Base-by-base conservation (phyloP, 2,113 vertebrate genomes). In the Siniperca chuatsi region DNA sequence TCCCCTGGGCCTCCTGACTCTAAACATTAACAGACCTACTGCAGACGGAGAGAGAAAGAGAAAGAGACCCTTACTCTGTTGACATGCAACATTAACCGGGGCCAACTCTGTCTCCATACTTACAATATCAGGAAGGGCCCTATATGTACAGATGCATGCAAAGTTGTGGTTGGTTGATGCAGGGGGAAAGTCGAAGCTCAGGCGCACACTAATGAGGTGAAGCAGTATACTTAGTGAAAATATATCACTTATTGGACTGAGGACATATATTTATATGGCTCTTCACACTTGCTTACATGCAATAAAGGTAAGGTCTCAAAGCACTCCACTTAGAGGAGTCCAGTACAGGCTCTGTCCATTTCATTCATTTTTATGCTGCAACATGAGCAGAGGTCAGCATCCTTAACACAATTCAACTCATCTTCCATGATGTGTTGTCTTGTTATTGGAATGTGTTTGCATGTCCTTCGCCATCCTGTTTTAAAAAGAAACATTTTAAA, bases 21-120 rank as follows among this genome's bases (percentile, higher is more conserved):
- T 95, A 95, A 96, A 96, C 95, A 96, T 95, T 95, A 95, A 95
- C 95, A 95, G 93, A 94, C 92, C 90, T 75, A 84, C 90, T 93
- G 92, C 92, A 93, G 92, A 79, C 92, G 88, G 79, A 87, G 80
- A 84, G n/a, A 77, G 55, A 70, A 82, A 44, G 4, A 87, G 82
- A 81, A 84, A 86, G 90, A 91, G 87, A 91, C 90, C 88, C 89
- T 93, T 84, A 92, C 91, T 90, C 87, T 84, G 82, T 91, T 93
- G 92, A 93, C 92, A 95, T 91, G 92, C 92, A 93, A 92, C 93
- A 93, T 93, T 92, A 92, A 93, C 87, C 16, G 79, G 75, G 79
- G 67, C 88, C 87, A 85, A 87, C 83, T 87, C 81, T 69, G 69
- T 78, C 66, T 73, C 79, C 79, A 50, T 87, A 91, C 83, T 86